These are phyloP conservation scores for Holocentrus rufus DNA, from an alignment of 2,797 vertebrate genomes.

Conservation along the genomic window DNA sequence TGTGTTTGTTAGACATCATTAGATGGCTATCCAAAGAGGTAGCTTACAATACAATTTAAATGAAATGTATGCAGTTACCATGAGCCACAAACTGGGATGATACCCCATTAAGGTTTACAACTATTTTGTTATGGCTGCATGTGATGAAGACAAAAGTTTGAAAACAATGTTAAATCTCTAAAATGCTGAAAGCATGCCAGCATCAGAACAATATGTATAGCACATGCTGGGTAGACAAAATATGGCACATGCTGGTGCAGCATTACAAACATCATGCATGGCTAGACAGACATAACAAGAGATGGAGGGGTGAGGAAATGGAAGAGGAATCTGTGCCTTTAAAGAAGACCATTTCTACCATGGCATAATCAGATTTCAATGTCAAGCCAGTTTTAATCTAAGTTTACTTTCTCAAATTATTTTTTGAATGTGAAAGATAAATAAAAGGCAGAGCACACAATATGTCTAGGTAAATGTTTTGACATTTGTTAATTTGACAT, in stretches of 20 bases:
- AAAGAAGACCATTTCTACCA: not conserved
- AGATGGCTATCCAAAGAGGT: conserved; percentile 8
- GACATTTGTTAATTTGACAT: not conserved
- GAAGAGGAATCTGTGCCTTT: not conserved
- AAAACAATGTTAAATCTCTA: not conserved
- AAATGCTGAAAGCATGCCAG: conserved; percentile 28
- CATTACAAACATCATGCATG: conserved; percentile 58
- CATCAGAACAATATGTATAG: conserved; percentile 43
- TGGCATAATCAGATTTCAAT: not conserved
- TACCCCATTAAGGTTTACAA: not conserved
- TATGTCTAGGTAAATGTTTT: not conserved
- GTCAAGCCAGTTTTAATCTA: not conserved
- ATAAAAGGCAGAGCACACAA: not conserved
- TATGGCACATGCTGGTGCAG: conserved; percentile 45
- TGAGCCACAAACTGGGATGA: not conserved
- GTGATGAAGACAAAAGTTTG: conserved; percentile 1
- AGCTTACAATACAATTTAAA: conserved; percentile 4
- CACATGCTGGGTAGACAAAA: conserved; percentile 57
- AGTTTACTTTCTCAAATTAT: not conserved
- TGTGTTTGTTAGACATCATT: not conserved
- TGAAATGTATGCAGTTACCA: not conserved
- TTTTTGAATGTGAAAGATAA: not conserved
- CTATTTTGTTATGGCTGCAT: not conserved
- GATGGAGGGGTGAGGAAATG: conserved; percentile 47
- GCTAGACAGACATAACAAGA: conserved; percentile 53